These are phyloP conservation scores for Labeo rohita DNA, from an alignment of 2,113 vertebrate genomes.

Conservation along the genomic window DNA sequence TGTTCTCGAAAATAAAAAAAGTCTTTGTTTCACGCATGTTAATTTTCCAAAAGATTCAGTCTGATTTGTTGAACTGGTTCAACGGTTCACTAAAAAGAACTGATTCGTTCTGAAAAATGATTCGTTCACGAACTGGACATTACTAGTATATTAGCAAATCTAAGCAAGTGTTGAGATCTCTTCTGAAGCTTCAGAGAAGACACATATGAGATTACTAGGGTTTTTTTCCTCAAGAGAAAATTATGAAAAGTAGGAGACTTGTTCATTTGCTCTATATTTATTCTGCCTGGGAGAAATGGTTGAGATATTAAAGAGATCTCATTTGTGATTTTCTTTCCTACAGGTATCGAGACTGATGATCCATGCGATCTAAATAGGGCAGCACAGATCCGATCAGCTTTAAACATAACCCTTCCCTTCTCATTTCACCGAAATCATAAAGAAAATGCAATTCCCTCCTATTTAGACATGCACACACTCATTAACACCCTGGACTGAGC, in stretches of 20 bases:
- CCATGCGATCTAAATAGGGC: not conserved
- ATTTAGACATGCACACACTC: conserved; percentile 35
- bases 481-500: conserved; percentile 32
- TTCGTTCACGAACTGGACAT: too few relatives aligned
- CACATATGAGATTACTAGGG: not conserved
- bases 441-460: not conserved
- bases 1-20: not conserved
- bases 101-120: not conserved
- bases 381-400: not conserved
- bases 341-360: not conserved
- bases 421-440: conserved; percentile 34
- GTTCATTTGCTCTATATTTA: too few relatives aligned
- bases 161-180: too few relatives aligned
- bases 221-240: not conserved
- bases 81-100: not conserved
- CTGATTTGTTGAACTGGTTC: not conserved
- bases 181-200: not conserved
- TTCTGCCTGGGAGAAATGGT: not conserved
- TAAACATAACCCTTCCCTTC: not conserved
- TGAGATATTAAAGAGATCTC: not conserved
- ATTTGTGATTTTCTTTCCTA: not conserved
- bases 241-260: not conserved
- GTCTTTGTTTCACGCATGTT: not conserved
- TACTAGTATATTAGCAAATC: too few relatives aligned
- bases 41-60: not conserved